phyloP scores from a whole-genome alignment of 2,888 invertebrate genomes.

The Urechis unicinctus region DNA sequence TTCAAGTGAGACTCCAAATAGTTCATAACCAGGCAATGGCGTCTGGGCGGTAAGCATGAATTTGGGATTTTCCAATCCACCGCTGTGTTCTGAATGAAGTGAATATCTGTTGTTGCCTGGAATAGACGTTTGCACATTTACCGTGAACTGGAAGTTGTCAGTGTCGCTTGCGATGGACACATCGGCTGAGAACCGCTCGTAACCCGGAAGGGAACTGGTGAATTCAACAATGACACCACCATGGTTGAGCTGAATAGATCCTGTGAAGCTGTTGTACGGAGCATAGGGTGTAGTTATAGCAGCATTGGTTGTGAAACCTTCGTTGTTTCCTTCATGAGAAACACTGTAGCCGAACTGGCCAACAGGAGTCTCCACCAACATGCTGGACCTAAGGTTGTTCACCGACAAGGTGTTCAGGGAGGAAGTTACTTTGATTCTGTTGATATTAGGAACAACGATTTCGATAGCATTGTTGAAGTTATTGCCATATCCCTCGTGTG shows the following conservation, averaged over 20 bases:
- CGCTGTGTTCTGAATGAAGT: neutral
- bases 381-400: neutral
- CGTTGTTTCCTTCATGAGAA: neutral
- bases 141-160: conserved; percentile 12
- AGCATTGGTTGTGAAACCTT: neutral
- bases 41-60: conserved; percentile 20
- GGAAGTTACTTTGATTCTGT: neutral
- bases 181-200: neutral
- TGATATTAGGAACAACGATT: neutral
- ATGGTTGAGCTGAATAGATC: neutral
- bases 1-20: conserved; percentile 6
- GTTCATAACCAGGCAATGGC: conserved; percentile 18
- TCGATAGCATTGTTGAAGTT: neutral
- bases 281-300: neutral
- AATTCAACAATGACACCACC: no score
- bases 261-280: neutral
- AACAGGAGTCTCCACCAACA: neutral
- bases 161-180: neutral
- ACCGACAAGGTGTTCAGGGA: neutral
- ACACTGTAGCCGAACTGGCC: neutral
- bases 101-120: conserved; percentile 1
- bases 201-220: neutral
- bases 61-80: conserved; percentile 7
- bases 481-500: neutral
- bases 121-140: neutral